Base-by-base conservation (phyloP, 1,140 invertebrate genomes). In the Trichonephila clavata region DNA sequence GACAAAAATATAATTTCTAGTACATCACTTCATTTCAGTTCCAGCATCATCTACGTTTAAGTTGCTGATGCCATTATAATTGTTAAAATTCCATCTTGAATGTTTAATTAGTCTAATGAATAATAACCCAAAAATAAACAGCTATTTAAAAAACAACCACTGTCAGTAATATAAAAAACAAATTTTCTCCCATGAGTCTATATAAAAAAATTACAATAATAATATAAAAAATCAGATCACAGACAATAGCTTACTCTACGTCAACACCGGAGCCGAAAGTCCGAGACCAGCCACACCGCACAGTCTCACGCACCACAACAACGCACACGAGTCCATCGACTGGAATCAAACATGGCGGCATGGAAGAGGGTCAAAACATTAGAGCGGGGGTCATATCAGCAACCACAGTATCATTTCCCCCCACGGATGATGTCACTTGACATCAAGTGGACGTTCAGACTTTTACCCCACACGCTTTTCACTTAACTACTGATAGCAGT, bases 391-490 rank as follows among this genome's bases (percentile, higher is more conserved):
- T 91, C 90, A 91, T 39, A 63, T 65, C 59, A 87, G 20, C 86
- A 83, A 32, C 86, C 86, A 27, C 59, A 87, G 59, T 87, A 71
- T 89, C 87, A 71, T 71, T 71, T 59, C 81, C 80, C 57, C 60
- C 43, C 90, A 27, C n/a, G 39, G 18, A 86, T 87, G 92, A 92
- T 93, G 92, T 93, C 92, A 93, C 65, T 63, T 61, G 27, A 86
- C 60, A 86, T 86, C 84, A 86, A 86, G 84, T 86, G 84, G 84
- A 86, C 84, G 57, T 63, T 86, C 92, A 93, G 57, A 77, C 92
- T 77, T 86, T 86, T 81, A 90, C 71, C 71, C 83, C 63, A 20
- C 57, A 59, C 84, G 59, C 92, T 87, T 86, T 93, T 86, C 92
- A 80, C 61, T 93, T 87, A 77, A 87, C 92, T 80, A 87, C 92